Percentiles rank a stretch among this genome's conserved stretches.
These are phyloP conservation scores for Synanthedon andrenaeformis DNA, from an alignment of 2,888 invertebrate genomes.

Conservation along the genomic window DNA sequence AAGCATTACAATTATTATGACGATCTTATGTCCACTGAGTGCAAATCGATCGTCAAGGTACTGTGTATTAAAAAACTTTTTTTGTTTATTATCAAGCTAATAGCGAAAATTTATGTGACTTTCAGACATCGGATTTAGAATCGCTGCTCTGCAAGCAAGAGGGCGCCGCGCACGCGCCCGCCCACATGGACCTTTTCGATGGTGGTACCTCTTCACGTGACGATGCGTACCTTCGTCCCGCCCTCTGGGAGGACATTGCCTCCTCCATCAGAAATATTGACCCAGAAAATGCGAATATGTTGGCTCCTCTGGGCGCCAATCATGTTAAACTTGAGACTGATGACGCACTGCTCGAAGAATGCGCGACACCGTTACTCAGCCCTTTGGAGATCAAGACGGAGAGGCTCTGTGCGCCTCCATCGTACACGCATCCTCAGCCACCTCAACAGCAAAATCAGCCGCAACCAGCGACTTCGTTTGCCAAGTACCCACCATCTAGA, in stretches of 20 bases:
- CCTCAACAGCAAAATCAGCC: slow-evolving; percentile 40
- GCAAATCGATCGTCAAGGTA: too few relatives aligned
- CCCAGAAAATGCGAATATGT: slow-evolving; percentile 90
- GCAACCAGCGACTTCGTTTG: slow-evolving; percentile 40
- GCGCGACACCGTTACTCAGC: slow-evolving; percentile 78
- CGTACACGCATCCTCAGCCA: slow-evolving; percentile 40
- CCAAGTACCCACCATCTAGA: slow-evolving; percentile 58
- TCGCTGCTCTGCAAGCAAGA: slow-evolving; percentile 83
- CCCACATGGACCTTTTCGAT: slow-evolving; percentile 68
- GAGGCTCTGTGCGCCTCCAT: slow-evolving; percentile 72
- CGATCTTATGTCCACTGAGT: too few relatives aligned
- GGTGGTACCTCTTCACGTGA: slow-evolving; percentile 74
- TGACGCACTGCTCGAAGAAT: slow-evolving; percentile 67
- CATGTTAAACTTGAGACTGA: slow-evolving; percentile 86
- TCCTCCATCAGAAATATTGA: slow-evolving; percentile 91
- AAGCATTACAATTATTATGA: too few relatives aligned
- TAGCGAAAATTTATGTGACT: slow-evolving; percentile 8
- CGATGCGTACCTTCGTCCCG: slow-evolving; percentile 88
- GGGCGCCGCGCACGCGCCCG: slow-evolving; percentile 74
- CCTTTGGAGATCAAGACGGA: slow-evolving; percentile 86
- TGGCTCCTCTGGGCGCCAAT: slow-evolving; percentile 74
- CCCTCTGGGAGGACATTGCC: slow-evolving; percentile 92
- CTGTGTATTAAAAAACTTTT: too few relatives aligned
- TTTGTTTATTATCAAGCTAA: neutral
- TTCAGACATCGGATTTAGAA: slow-evolving; percentile 83